phyloP scores from a whole-genome alignment of 2,888 invertebrate species.

The Epirrhoe alternata region DNA sequence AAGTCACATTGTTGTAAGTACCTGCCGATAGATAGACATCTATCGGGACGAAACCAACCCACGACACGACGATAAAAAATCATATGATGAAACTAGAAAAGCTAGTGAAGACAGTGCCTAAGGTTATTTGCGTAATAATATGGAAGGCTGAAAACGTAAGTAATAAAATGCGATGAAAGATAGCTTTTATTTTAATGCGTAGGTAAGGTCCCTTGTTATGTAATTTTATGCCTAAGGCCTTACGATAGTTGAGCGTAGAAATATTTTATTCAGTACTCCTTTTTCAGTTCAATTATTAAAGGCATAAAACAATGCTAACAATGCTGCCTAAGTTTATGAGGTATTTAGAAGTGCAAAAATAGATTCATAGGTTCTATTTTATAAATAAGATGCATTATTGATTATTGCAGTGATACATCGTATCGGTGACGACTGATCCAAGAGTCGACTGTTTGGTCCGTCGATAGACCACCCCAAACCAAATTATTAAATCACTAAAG shows the following conservation, averaged over 20 bases:
- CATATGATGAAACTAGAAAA: slow-evolving; percentile 29
- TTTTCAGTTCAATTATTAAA: too few relatives aligned
- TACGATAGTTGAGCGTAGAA: background rate
- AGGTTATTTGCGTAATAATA: slow-evolving; percentile 41
- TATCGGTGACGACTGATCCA: too few relatives aligned
- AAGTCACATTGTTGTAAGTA: slow-evolving; percentile 38
- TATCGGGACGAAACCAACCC: slow-evolving; percentile 40
- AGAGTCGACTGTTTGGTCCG: too few relatives aligned
- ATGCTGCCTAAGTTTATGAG: too few relatives aligned
- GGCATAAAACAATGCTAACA: too few relatives aligned
- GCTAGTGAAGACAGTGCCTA: slow-evolving; percentile 25
- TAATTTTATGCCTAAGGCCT: slow-evolving; percentile 15
- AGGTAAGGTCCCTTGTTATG: slow-evolving; percentile 25
- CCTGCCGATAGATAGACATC: slow-evolving; percentile 41
- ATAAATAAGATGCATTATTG: too few relatives aligned
- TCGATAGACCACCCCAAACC: too few relatives aligned
- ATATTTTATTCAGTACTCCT: background rate
- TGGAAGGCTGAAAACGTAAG: slow-evolving; percentile 33
- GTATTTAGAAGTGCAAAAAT: too few relatives aligned
- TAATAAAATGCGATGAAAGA: slow-evolving; percentile 35
- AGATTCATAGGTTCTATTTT: too few relatives aligned
- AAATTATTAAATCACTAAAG: background rate
- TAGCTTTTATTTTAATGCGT: slow-evolving; percentile 34
- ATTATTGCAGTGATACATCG: too few relatives aligned
- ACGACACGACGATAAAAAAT: slow-evolving; percentile 32